A percentile compares a stretch with the other conserved stretches of the same genome.
Evolutionary conservation across 1,140 invertebrate species (phyloP).

Genomic region (Mercenaria mercenaria): DNA sequence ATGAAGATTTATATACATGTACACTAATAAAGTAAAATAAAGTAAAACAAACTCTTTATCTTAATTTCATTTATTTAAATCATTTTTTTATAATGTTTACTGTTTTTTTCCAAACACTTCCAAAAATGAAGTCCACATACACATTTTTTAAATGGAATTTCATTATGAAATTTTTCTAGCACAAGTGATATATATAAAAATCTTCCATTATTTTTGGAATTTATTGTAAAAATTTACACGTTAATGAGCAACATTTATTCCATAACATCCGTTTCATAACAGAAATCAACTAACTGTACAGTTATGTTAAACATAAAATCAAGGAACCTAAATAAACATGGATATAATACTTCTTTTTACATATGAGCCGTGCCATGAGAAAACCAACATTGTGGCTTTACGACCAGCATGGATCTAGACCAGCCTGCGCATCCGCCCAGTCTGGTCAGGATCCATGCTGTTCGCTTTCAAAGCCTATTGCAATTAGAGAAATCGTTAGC

Average conservation of each 20-base stretch:
- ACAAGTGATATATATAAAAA: constrained; percentile 13
- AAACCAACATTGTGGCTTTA: too few relatives aligned
- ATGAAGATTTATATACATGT: too few relatives aligned
- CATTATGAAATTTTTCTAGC: constrained; percentile 5
- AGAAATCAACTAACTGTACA: not conserved
- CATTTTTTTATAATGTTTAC: not conserved
- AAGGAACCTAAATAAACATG: too few relatives aligned
- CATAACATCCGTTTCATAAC: not conserved
- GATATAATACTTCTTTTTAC: too few relatives aligned
- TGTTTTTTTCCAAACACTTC: not conserved
- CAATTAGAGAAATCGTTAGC: too few relatives aligned
- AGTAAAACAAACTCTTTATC: not conserved
- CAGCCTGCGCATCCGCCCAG: too few relatives aligned
- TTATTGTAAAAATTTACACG: constrained; percentile 14
- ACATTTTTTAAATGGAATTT: not conserved
- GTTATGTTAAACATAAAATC: not conserved
- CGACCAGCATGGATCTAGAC: too few relatives aligned
- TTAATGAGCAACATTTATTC: constrained; percentile 1
- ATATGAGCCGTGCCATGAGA: too few relatives aligned
- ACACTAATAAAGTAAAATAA: too few relatives aligned
- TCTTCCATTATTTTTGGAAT: not conserved
- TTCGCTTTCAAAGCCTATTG: too few relatives aligned
- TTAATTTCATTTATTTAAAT: constrained; percentile 8
- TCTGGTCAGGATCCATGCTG: too few relatives aligned
- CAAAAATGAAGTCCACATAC: not conserved